phyloP scores from a whole-genome alignment of 2,888 invertebrate species.

The Stegophylla sp. region DNA sequence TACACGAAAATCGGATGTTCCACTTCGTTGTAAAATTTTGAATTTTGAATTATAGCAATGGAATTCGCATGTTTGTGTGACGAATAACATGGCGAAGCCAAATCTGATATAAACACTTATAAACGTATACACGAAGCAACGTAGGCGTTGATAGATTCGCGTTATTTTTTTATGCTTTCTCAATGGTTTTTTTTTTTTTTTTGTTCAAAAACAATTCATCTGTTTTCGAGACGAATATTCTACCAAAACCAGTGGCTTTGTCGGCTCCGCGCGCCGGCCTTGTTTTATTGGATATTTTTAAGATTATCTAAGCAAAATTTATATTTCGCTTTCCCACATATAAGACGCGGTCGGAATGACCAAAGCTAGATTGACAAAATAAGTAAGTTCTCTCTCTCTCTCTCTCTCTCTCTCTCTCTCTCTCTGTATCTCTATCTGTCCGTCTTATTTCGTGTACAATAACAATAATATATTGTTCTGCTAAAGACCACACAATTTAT shows the following conservation, averaged over 20 bases:
- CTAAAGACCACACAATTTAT: too few species aligned
- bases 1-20: background rate
- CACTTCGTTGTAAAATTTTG: background rate
- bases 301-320: conserved; percentile 37
- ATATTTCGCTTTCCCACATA: conserved; percentile 7
- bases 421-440: too few species aligned
- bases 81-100: background rate
- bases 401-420: background rate
- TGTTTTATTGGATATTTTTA: conserved; percentile 5
- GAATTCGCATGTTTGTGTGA: background rate
- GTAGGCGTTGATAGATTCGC: conserved; percentile 33
- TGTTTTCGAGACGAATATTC: conserved; percentile 29
- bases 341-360: background rate
- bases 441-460: too few species aligned
- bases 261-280: background rate
- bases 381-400: conserved; percentile 1
- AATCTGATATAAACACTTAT: background rate
- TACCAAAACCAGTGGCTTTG: conserved; percentile 39
- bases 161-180: conserved; percentile 34
- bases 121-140: background rate
- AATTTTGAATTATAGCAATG: background rate
- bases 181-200: conserved; percentile 10
- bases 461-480: too few species aligned
- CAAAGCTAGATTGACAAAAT: background rate
- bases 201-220: conserved; percentile 18